phyloP scores from a whole-genome alignment of 1,140 invertebrate genomes.

The Babylonia areolata region DNA sequence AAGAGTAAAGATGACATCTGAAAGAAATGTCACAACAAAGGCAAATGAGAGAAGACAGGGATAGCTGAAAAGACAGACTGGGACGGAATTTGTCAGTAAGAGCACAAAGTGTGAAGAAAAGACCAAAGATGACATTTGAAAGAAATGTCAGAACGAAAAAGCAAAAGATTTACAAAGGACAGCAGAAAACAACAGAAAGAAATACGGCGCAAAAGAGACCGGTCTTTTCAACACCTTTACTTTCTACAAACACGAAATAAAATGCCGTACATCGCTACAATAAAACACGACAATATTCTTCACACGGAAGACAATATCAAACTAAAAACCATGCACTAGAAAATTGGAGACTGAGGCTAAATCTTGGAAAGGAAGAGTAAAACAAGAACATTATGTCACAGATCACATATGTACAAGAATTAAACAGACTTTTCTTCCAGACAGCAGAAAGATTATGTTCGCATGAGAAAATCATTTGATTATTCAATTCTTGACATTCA shows the following conservation, averaged over 20 bases:
- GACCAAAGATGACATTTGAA: no score
- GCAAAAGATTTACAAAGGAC: not conserved
- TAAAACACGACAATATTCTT: not conserved
- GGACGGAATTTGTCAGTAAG: not conserved
- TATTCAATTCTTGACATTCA: no score
- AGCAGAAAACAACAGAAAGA: not conserved
- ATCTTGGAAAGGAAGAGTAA: not conserved
- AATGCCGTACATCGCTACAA: not conserved
- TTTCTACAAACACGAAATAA: not conserved
- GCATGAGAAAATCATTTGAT: no score
- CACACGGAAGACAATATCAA: not conserved
- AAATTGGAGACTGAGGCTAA: not conserved
- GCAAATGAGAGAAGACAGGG: not conserved
- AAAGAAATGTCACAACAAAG: no score
- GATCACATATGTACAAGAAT: not conserved
- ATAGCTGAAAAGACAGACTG: not conserved
- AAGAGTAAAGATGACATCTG: no score
- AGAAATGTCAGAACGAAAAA: not conserved
- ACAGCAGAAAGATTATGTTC: no score
- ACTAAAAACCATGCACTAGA: not conserved
- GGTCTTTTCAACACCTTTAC: constrained; percentile 7
- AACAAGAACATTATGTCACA: not conserved
- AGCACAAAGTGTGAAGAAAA: not conserved
- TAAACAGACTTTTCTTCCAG: not conserved
- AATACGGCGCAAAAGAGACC: not conserved